Conservation (phyloP, 2,113 vertebrate genomes). For the human region GRCh38 chr12:15569501-15570000, state of each 20-base stretch:
- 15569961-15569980: neutral
- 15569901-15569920: neutral
- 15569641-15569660: neutral
- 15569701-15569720: neutral
- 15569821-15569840: neutral
- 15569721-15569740: neutral
- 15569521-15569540: neutral
- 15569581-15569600: fast-evolving
- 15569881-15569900: fast-evolving
- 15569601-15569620: fast-evolving
- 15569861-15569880: neutral
- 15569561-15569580: neutral
- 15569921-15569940: neutral
- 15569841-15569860: neutral
- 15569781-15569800: fast-evolving
- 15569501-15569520: constrained; percentile 53
- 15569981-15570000: neutral
- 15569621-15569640: neutral
- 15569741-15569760: neutral
- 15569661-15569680: neutral
- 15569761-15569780: neutral
- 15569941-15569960: fast-evolving
- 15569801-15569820: neutral
- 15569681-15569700: no score
- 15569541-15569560: no score